Evolutionary conservation across 30 jellyfish, hydroid and myxozoan species (phyloP).

Genomic region (Pseudorhiza aurosa): DNA sequence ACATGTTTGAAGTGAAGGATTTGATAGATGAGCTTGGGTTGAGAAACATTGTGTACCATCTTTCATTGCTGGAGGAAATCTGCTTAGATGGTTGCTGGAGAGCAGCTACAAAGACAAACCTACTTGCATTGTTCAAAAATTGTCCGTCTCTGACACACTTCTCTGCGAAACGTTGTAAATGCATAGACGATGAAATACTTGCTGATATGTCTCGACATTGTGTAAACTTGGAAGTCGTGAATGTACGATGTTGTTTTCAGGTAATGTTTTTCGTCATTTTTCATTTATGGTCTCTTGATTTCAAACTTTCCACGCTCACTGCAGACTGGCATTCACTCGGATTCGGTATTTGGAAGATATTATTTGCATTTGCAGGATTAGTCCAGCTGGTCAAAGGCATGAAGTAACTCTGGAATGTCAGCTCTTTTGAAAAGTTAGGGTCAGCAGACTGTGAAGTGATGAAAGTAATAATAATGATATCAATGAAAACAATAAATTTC

Average conservation of each 20-base stretch:
- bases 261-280: conserved; percentile 22
- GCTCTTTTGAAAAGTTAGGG: too few relatives aligned
- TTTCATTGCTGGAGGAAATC: conserved; percentile 38
- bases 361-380: too few relatives aligned
- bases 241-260: conserved; percentile 55
- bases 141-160: conserved; percentile 21
- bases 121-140: conserved; percentile 1
- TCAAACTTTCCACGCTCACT: too few relatives aligned
- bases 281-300: too few relatives aligned
- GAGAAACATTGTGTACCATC: conserved; percentile 6
- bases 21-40: conserved; percentile 39
- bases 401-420: too few relatives aligned
- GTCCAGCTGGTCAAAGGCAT: too few relatives aligned
- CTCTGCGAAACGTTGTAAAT: conserved; percentile 67
- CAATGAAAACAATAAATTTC: too few relatives aligned
- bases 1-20: conserved; percentile 25
- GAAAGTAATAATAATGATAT: too few relatives aligned
- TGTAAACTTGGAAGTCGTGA: conserved; percentile 9
- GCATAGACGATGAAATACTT: conserved; percentile 63
- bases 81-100: conserved; percentile 66
- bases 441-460: too few relatives aligned
- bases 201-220: conserved; percentile 39
- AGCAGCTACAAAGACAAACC: conserved; percentile 14
- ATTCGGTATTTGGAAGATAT: too few relatives aligned
- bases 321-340: too few relatives aligned